phyloP scores from a whole-genome alignment of 2,888 invertebrate genomes.

The Podotricha telesiphe region DNA sequence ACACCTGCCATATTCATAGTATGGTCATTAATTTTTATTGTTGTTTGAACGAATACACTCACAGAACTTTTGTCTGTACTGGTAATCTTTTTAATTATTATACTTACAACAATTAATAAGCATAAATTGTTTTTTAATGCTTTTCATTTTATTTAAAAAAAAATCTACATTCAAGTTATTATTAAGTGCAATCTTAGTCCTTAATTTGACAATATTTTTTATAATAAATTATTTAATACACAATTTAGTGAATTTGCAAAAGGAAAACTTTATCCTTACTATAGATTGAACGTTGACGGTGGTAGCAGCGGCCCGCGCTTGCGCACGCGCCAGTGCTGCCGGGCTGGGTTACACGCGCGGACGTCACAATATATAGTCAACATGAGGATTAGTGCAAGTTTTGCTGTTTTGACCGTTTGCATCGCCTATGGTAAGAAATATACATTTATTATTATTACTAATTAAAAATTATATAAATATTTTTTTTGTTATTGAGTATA shows the following conservation, averaged over 20 bases:
- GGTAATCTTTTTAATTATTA: background rate
- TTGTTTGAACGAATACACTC: background rate
- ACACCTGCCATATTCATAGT: slow-evolving; percentile 61
- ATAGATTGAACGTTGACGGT: slow-evolving; percentile 55
- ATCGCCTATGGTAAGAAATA: slow-evolving; percentile 68
- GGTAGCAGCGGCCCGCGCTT: slow-evolving; percentile 53
- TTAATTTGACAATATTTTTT: too few relatives aligned
- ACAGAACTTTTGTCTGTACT: background rate
- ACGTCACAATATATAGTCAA: slow-evolving; percentile 61
- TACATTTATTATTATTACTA: slow-evolving; percentile 15
- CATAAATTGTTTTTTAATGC: background rate
- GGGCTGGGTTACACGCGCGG: slow-evolving; percentile 65
- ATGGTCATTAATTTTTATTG: slow-evolving; percentile 23
- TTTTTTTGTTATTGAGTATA: background rate
- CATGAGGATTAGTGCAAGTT: slow-evolving; percentile 69
- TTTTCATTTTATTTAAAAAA: background rate
- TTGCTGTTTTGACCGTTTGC: slow-evolving; percentile 66
- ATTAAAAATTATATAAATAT: background rate
- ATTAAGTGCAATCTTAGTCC: too few relatives aligned
- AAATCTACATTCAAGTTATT: too few relatives aligned
- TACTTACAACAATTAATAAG: background rate
- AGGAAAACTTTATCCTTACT: slow-evolving; percentile 51
- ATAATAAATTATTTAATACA: background rate
- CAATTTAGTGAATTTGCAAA: background rate
- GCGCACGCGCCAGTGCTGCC: slow-evolving; percentile 69